A percentile compares a stretch with the other conserved stretches of the same genome.
phyloP scores from a whole-genome alignment of 2,113 vertebrate species.

The Odontophorus gujanensis region DNA sequence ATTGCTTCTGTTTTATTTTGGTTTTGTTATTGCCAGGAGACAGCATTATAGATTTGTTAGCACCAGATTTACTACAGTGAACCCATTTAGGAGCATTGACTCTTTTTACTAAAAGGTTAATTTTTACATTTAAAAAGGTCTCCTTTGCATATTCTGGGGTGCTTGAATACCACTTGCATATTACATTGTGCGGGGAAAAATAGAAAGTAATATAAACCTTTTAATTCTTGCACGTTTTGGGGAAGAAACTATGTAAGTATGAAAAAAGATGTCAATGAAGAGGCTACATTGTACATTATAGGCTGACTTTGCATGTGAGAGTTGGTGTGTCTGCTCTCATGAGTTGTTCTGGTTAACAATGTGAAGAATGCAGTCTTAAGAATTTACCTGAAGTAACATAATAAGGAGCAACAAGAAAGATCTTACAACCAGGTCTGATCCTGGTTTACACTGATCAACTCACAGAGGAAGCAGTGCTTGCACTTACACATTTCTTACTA shows the following conservation, averaged over 20 bases:
- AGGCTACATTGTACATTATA: neutral
- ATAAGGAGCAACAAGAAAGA: neutral
- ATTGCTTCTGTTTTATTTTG: neutral
- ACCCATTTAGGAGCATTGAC: neutral
- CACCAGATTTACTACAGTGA: neutral
- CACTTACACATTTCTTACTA: neutral
- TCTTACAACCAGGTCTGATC: neutral
- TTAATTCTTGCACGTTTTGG: neutral
- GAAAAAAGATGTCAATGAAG: neutral
- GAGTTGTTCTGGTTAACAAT: neutral
- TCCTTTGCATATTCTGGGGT: neutral
- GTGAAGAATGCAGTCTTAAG: neutral
- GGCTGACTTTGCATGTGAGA: neutral
- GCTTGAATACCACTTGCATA: neutral
- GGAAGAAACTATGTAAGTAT: neutral
- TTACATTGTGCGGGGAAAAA: neutral
- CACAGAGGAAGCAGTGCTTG: neutral
- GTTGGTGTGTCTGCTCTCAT: constrained; percentile 15
- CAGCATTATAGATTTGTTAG: neutral
- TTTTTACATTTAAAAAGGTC: neutral
- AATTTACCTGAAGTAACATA: neutral
- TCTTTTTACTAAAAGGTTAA: neutral
- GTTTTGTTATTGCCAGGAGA: neutral
- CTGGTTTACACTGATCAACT: neutral
- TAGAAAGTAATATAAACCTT: neutral